Evolutionary conservation across 2,797 vertebrate genomes (phyloP).

Genomic region (Diglossa cyanea): DNA sequence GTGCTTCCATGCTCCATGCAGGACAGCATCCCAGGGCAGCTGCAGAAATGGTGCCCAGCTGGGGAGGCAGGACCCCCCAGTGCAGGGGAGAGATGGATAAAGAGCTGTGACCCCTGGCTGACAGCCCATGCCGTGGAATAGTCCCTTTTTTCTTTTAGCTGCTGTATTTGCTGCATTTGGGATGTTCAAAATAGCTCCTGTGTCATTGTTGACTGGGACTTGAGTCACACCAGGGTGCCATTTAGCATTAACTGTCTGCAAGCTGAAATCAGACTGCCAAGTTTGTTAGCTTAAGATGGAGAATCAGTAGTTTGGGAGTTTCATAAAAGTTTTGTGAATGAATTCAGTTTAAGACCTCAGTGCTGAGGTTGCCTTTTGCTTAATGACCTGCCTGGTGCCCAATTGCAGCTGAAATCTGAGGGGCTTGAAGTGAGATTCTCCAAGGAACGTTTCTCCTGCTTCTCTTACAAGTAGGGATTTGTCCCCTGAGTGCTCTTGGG

Average conservation of each 20-base stretch:
- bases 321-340: background rate
- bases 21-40: background rate
- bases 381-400: background rate
- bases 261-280: background rate
- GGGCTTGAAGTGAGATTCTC: background rate
- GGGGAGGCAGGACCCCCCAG: background rate
- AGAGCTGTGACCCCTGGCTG: background rate
- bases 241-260: background rate
- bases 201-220: background rate
- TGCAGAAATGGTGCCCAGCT: background rate
- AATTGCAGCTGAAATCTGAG: background rate
- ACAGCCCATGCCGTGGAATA: background rate
- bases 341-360: background rate
- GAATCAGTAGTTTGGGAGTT: background rate
- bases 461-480: background rate
- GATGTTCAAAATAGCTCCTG: background rate
- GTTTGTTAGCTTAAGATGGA: background rate
- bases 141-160: background rate
- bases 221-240: background rate
- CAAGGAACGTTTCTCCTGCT: background rate
- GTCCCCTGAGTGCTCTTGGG: background rate
- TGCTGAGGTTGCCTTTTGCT: background rate
- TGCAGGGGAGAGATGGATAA: background rate
- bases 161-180: background rate
- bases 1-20: accelerated